Evolutionary conservation across 1,140 invertebrate genomes (phyloP).

Genomic region (Littorina saxatilis): DNA sequence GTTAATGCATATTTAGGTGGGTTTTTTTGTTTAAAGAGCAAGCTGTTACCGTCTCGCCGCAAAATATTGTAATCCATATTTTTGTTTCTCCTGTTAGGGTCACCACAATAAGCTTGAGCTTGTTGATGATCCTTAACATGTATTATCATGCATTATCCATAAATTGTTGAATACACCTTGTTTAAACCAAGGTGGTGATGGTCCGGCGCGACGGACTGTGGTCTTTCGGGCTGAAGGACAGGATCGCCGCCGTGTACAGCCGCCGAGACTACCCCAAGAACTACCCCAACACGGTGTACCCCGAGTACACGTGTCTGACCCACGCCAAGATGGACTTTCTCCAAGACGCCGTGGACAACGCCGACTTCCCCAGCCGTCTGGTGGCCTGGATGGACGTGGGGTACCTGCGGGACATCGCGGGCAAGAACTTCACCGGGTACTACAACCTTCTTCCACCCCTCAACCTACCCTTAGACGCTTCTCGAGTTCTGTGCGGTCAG

Average conservation of each 20-base stretch:
- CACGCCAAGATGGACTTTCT: constrained; percentile 53
- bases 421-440: not conserved
- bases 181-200: too few relatives aligned
- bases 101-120: too few relatives aligned
- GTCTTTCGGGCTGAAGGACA: constrained; percentile 45
- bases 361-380: constrained; percentile 46
- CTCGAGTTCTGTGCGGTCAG: constrained; percentile 13
- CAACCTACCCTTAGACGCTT: constrained; percentile 8
- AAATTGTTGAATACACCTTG: too few relatives aligned
- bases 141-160: too few relatives aligned
- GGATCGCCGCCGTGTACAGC: constrained; percentile 52
- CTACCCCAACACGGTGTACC: constrained; percentile 51
- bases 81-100: too few relatives aligned
- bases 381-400: constrained; percentile 56
- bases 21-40: too few relatives aligned
- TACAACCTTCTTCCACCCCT: not conserved
- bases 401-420: constrained; percentile 38
- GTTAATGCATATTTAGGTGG: too few relatives aligned
- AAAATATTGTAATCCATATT: too few relatives aligned
- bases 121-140: too few relatives aligned
- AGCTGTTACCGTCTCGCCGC: too few relatives aligned
- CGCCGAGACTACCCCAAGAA: constrained; percentile 44
- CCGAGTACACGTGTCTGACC: constrained; percentile 52
- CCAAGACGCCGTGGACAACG: constrained; percentile 19
- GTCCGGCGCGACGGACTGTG: constrained; percentile 39